A percentile compares a stretch with the other conserved stretches of the same genome.
These are phyloP conservation scores for Drosophila varians DNA, from an alignment of 1,140 invertebrate species.

Conservation along the genomic window DNA sequence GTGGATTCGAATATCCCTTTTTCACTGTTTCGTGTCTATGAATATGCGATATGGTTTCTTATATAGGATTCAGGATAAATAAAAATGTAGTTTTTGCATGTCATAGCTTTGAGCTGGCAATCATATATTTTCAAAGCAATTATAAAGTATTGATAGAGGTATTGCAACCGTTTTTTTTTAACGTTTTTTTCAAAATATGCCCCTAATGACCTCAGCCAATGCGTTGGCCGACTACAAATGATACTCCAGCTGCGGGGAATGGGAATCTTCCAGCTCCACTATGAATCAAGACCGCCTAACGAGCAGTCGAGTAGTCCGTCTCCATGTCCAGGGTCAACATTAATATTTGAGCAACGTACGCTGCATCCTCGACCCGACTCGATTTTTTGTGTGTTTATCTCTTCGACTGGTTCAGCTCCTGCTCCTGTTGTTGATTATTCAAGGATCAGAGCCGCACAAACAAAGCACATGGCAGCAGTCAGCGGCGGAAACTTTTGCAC, in stretches of 20 bases:
- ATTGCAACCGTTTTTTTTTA: not conserved
- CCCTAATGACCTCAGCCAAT: constrained; percentile 34
- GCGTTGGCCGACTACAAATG: constrained; percentile 13
- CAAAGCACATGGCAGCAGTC: constrained; percentile 74
- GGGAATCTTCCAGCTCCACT: not conserved
- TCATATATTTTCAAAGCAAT: no score
- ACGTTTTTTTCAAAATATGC: not conserved
- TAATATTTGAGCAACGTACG: constrained; percentile 79
- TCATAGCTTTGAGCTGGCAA: no score
- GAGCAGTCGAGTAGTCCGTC: constrained; percentile 38
- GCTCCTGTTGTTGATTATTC: constrained; percentile 73
- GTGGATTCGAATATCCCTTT: constrained; percentile 12
- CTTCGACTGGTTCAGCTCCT: constrained; percentile 21
- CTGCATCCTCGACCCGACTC: constrained; percentile 46
- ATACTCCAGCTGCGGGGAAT: constrained; percentile 21
- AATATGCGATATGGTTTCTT: constrained; percentile 13
- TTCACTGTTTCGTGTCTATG: constrained; percentile 7
- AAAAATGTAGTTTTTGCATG: no score
- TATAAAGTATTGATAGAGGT: not conserved
- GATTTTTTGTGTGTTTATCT: constrained; percentile 50
- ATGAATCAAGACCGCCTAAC: constrained; percentile 46
- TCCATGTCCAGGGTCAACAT: constrained; percentile 69
- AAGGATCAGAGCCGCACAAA: constrained; percentile 74
- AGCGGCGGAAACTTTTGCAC: constrained; percentile 44
- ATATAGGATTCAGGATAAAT: no score